Evolutionary conservation across 2,888 invertebrate genomes (phyloP).

Genomic region (Leptinotarsa rubiginosa): DNA sequence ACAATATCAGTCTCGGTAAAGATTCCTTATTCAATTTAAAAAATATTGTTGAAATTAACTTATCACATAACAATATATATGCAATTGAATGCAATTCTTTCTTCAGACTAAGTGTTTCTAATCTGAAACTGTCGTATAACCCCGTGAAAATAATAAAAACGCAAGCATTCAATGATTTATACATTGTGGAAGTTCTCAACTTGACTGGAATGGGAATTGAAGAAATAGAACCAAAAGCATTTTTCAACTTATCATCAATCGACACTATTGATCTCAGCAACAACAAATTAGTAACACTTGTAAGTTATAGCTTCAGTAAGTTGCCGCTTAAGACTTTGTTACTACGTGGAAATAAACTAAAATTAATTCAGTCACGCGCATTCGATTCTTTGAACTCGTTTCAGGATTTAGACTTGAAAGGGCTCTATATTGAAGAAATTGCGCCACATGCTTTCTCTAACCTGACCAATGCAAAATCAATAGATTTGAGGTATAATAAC

Average conservation of each 20-base stretch:
- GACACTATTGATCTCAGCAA: conserved; percentile 27
- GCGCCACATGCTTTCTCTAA: neutral
- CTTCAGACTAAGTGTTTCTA: neutral
- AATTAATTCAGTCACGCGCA: neutral
- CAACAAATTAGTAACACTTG: neutral
- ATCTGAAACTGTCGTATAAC: neutral
- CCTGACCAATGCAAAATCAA: neutral
- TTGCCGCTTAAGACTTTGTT: neutral
- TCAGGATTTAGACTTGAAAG: neutral
- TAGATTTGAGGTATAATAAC: conserved; percentile 23
- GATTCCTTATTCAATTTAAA: neutral
- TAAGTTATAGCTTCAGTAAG: neutral
- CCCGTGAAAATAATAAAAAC: conserved; percentile 20
- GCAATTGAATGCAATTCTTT: neutral
- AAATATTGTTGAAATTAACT: neutral
- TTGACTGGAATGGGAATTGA: conserved; percentile 14
- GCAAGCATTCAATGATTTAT: conserved; percentile 26
- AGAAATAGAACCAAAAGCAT: conserved; percentile 26
- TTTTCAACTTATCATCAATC: conserved; percentile 22
- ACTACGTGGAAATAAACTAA: neutral
- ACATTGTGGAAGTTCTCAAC: conserved; percentile 20
- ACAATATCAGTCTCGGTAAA: neutral
- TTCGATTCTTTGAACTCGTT: neutral
- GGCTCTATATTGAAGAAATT: neutral
- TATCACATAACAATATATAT: neutral